Conservation (phyloP, 2,113 vertebrate species). For the Octodon degus region DNA sequence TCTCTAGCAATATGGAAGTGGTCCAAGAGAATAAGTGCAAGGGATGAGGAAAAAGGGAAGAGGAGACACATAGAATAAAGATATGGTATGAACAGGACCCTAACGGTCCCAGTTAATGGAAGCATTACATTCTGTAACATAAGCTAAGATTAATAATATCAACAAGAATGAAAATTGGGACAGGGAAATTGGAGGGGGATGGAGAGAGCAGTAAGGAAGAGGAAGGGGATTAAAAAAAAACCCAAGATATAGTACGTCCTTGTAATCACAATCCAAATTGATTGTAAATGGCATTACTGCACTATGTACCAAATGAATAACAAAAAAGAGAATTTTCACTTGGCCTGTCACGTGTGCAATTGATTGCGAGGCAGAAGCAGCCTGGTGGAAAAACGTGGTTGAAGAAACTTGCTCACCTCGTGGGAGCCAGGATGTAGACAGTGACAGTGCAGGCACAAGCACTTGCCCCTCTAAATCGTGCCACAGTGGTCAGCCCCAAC, state of each 20-base stretch:
- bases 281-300: background rate
- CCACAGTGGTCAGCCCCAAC: background rate
- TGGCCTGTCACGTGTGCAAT: background rate
- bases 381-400: background rate
- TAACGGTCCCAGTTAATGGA: too few species aligned
- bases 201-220: too few species aligned
- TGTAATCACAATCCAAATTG: background rate
- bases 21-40: background rate
- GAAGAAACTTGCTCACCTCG: background rate
- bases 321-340: background rate
- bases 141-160: too few species aligned
- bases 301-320: background rate
- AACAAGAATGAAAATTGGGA: too few species aligned
- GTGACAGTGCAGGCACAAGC: background rate
- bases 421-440: background rate
- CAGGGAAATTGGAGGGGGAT: too few species aligned
- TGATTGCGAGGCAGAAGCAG: background rate
- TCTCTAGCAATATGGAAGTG: background rate
- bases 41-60: background rate
- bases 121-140: too few species aligned
- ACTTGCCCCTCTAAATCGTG: background rate
- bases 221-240: background rate
- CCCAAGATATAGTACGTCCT: background rate
- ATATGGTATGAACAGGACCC: too few species aligned
- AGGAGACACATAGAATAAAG: too few species aligned